Evolutionary conservation across 1,140 invertebrate species (phyloP).

Genomic region (Platyscapa corneri): DNA sequence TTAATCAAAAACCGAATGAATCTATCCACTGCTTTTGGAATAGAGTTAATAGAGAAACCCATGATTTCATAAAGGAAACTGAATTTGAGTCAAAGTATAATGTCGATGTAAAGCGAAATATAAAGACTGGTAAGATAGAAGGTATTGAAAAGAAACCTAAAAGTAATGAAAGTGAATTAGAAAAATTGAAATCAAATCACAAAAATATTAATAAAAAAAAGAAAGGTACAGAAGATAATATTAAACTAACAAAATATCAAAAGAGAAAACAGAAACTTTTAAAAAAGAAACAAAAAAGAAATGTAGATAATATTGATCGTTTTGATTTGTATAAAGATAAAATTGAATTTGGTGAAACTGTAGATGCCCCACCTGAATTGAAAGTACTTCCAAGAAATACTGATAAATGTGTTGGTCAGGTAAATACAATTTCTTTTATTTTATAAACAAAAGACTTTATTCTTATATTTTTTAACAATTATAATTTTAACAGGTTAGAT

Average conservation of each 20-base stretch:
- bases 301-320: conserved; percentile 65
- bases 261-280: conserved; percentile 70
- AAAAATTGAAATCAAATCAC: conserved; percentile 68
- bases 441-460: conserved; percentile 29
- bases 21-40: conserved; percentile 70
- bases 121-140: conserved; percentile 72
- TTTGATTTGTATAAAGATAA: conserved; percentile 73
- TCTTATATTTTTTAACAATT: conserved; percentile 34
- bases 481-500: conserved; percentile 72
- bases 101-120: conserved; percentile 74
- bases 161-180: conserved; percentile 72
- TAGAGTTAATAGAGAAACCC: conserved; percentile 73
- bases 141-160: conserved; percentile 71
- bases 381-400: conserved; percentile 72
- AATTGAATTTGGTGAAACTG: conserved; percentile 80
- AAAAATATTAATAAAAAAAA: conserved; percentile 70
- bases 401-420: conserved; percentile 66
- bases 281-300: conserved; percentile 71
- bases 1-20: conserved; percentile 74
- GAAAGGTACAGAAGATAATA: conserved; percentile 57
- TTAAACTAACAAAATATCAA: conserved; percentile 71
- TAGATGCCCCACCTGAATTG: conserved; percentile 79
- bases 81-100: conserved; percentile 76
- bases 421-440: conserved; percentile 63
- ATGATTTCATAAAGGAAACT: conserved; percentile 73